Evolutionary conservation across 2,888 invertebrate genomes (phyloP).

Genomic region (Arrhopalites spinosus): DNA sequence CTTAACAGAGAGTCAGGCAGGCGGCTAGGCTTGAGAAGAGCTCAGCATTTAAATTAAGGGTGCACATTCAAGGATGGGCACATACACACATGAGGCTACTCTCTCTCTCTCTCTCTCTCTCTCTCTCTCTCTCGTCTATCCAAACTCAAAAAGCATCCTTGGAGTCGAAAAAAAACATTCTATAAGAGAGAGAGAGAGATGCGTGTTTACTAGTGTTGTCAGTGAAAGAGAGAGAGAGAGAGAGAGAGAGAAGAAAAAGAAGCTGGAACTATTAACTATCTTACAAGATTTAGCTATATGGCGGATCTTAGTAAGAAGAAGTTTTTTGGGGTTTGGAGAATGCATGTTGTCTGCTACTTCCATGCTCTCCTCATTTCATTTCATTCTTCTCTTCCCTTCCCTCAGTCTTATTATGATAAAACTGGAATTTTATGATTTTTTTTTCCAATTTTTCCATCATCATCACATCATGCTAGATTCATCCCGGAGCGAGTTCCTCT

Average conservation of each 20-base stretch:
- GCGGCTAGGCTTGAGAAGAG: slow-evolving; percentile 33
- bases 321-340: slow-evolving; percentile 2
- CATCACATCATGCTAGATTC: slow-evolving; percentile 20
- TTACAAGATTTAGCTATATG: background rate
- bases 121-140: no score
- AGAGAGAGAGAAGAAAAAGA: slow-evolving; percentile 16
- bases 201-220: no score
- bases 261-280: slow-evolving; percentile 30
- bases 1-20: slow-evolving; percentile 28
- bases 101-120: background rate
- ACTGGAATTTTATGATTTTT: slow-evolving; percentile 32
- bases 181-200: background rate
- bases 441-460: slow-evolving; percentile 31
- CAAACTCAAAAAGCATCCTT: no score
- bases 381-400: background rate
- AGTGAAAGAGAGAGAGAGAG: no score
- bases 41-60: slow-evolving; percentile 30
- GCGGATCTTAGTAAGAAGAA: no score
- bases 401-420: slow-evolving; percentile 29
- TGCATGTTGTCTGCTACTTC: slow-evolving; percentile 28
- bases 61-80: slow-evolving; percentile 13
- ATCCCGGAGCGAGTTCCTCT: slow-evolving; percentile 19
- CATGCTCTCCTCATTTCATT: slow-evolving; percentile 20
- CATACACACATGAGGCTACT: background rate
- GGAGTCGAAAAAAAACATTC: no score